A percentile compares a stretch with the other conserved stretches of the same genome.
Conservation (phyloP, 2,797 vertebrate genomes). For the Crax fasciolata region DNA sequence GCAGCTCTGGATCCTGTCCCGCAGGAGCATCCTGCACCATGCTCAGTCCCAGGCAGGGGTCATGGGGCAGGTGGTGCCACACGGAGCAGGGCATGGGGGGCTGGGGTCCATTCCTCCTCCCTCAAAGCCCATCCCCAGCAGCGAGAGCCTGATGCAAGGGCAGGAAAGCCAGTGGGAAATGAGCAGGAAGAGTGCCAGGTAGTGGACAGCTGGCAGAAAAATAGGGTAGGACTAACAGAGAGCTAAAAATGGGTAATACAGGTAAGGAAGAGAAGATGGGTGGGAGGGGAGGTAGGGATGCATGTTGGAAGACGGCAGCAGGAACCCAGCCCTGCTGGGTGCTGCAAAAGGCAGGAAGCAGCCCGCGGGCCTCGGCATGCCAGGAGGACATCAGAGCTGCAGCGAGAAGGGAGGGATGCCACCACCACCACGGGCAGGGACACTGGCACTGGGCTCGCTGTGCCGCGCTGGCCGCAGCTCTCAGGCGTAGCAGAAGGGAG, state of each 20-base stretch:
- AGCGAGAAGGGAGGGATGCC: neutral
- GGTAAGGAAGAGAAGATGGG: neutral
- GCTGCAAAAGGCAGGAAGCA: rapidly evolving
- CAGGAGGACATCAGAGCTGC: neutral
- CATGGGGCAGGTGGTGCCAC: neutral
- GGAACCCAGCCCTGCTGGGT: rapidly evolving
- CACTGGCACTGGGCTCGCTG: rapidly evolving
- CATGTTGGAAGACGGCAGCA: neutral
- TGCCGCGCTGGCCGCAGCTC: neutral
- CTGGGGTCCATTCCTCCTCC: neutral
- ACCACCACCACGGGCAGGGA: neutral
- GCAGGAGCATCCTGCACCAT: neutral
- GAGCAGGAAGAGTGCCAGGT: neutral
- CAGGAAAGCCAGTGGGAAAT: neutral
- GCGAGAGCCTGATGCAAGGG: rapidly evolving
- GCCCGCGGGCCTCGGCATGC: rapidly evolving
- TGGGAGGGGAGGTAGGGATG: neutral
- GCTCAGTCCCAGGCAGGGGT: rapidly evolving
- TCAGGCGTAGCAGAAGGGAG: conserved; percentile 42
- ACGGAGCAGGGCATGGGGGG: rapidly evolving
- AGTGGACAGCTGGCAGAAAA: neutral
- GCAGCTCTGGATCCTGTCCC: neutral
- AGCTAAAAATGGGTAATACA: neutral
- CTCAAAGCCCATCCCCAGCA: neutral
- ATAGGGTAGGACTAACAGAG: neutral